These are phyloP conservation scores for Salvelinus alpinus DNA, from an alignment of 2,113 vertebrate genomes.

Conservation along the genomic window DNA sequence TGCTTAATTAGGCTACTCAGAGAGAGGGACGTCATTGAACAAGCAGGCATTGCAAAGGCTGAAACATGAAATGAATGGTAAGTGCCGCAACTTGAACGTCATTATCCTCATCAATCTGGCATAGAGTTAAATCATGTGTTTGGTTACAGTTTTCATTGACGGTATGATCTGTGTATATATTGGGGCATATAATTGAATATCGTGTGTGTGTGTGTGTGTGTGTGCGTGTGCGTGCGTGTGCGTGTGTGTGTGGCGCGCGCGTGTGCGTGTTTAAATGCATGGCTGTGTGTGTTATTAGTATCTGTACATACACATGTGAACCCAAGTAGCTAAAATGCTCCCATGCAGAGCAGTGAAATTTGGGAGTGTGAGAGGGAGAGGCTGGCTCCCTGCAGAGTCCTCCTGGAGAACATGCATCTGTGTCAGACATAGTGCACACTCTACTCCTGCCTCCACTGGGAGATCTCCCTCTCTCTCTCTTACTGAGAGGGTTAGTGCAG, in stretches of 20 bases:
- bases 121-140: neutral
- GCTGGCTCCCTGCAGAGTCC: constrained; percentile 51
- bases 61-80: constrained; percentile 72
- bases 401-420: constrained; percentile 53
- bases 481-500: constrained; percentile 43
- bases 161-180: neutral
- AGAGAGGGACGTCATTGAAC: constrained; percentile 55
- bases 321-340: constrained; percentile 44
- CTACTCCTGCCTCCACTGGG: constrained; percentile 44
- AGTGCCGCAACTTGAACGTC: constrained; percentile 43
- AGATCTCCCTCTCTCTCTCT: constrained; percentile 39
- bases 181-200: neutral
- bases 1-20: constrained; percentile 31
- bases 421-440: constrained; percentile 51
- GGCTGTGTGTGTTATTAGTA: constrained; percentile 4
- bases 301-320: constrained; percentile 6
- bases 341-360: constrained; percentile 36
- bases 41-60: constrained; percentile 42
- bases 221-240: no score
- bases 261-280: neutral
- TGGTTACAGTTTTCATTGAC: neutral
- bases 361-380: constrained; percentile 17
- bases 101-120: neutral
- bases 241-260: no score
- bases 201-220: neutral